Percentiles rank a stretch among this genome's conserved stretches.
Evolutionary conservation across 2,888 invertebrate genomes (phyloP).

Genomic region (Leptinotarsa rubiginosa): DNA sequence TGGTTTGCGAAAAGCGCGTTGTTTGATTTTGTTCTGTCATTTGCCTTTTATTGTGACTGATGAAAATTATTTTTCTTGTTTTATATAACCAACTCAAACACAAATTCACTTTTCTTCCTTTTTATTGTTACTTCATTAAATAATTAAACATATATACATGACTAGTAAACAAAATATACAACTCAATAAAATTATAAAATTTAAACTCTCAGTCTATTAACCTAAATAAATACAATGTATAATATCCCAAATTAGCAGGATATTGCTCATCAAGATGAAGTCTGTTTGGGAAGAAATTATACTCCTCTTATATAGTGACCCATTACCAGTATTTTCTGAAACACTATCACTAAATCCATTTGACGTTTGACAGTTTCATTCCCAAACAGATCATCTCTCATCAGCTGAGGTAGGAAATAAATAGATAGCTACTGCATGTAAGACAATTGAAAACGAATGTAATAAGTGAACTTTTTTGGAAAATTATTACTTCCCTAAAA

Average conservation of each 20-base stretch:
- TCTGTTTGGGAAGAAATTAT: not conserved
- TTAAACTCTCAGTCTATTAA: slow-evolving; percentile 29
- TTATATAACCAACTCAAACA: not conserved
- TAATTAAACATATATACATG: slow-evolving; percentile 49
- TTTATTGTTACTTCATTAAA: slow-evolving; percentile 28
- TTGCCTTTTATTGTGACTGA: not conserved
- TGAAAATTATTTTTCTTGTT: not conserved
- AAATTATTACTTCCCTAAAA: not conserved
- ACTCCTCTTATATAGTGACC: too few relatives aligned
- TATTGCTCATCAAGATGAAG: not conserved
- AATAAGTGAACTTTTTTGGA: not conserved
- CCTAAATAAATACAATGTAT: not conserved
- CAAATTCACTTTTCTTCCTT: slow-evolving; percentile 30
- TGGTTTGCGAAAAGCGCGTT: too few relatives aligned
- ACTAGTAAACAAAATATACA: slow-evolving; percentile 53
- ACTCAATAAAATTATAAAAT: slow-evolving; percentile 41
- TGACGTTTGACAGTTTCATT: not conserved
- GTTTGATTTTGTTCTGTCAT: too few relatives aligned
- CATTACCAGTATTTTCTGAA: too few relatives aligned
- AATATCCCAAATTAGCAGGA: slow-evolving; percentile 1
- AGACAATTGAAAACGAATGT: not conserved
- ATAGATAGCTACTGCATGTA: slow-evolving; percentile 1
- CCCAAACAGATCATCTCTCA: not conserved
- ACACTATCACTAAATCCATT: not conserved
- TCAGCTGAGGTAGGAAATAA: slow-evolving; percentile 11